Base-by-base conservation (phyloP, 2,113 vertebrate species). In the Cettia cetti region DNA sequence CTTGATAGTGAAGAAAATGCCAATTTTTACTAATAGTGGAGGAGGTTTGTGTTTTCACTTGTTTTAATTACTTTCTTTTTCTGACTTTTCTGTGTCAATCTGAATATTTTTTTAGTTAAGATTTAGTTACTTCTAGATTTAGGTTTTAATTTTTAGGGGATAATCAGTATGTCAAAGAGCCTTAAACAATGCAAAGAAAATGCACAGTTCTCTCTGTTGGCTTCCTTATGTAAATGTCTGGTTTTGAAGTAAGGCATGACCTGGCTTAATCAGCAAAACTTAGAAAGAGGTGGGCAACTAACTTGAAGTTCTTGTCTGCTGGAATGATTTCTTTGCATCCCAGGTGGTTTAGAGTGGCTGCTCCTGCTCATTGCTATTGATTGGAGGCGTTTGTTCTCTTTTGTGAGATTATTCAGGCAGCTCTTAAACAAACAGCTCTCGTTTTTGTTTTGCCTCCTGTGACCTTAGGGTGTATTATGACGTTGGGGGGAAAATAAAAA, bases 181-280 rank as follows among this genome's bases (percentile, higher is more conserved):
- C 30, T 88, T 85, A 19, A 79, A 39, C 17, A 79, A 40, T 13
- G 17, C 10, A n/a, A 52, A 17, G 28, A 39, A 68, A 52, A 50
- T 26, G 11, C 2, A 21, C 4, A 11, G 11, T 54, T 72, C 4
- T 42, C 0, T 49, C 11, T 66, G 2, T 56, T 69, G 5, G 8
- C 40, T 7, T 71, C 4, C 33, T 39, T 53, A 23, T 42, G 7
- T 57, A 52, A 83, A 83, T 59, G 12, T 13, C 14, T 6, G 3
- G 50, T 33, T 57, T 77, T 57, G 66, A 89, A 65, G 28, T 33
- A 86, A 75, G 8, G 8, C 4, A 7, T 26, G 14, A 77, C 45
- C 28, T 81, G 19, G 30, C 4, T 65, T 49, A 61, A 65, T 52
- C 17, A 70, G 40, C 1, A 40, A 69, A 76, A 72, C 22, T 65